A percentile compares a stretch with the other conserved stretches of the same genome.
Evolutionary conservation across 1,140 invertebrate genomes (phyloP).

Genomic region (Listronotus oregonensis): DNA sequence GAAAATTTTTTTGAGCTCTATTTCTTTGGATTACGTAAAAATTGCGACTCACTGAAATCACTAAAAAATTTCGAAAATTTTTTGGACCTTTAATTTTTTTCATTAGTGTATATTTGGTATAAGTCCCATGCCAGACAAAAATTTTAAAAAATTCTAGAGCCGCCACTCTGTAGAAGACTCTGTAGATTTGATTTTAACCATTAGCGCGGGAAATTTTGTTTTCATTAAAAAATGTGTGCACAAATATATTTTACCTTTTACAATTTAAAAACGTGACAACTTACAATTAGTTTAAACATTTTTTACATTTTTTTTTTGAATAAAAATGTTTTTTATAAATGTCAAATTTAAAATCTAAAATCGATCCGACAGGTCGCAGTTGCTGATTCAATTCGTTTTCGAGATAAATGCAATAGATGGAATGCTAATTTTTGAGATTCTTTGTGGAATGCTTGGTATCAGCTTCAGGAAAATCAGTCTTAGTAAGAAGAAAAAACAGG

Average conservation of each 20-base stretch:
- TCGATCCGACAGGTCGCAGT: background rate
- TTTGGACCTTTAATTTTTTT: too few species aligned
- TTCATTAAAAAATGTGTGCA: conserved; percentile 5
- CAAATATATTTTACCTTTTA: conserved; percentile 9
- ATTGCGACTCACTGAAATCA: too few species aligned
- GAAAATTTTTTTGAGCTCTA: too few species aligned
- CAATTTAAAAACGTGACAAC: conserved; percentile 6
- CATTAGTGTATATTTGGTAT: too few species aligned
- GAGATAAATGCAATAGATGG: background rate
- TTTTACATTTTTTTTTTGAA: background rate
- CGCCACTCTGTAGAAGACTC: background rate
- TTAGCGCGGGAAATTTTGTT: background rate
- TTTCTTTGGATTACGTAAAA: too few species aligned
- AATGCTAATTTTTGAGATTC: background rate
- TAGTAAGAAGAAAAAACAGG: too few species aligned
- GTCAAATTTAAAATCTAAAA: background rate
- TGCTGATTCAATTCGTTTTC: background rate
- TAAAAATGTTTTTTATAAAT: background rate
- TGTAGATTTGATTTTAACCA: background rate
- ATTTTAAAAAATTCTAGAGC: too few species aligned
- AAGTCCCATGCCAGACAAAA: too few species aligned
- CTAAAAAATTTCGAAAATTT: too few species aligned
- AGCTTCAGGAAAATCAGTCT: too few species aligned
- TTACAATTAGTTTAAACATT: too few species aligned
- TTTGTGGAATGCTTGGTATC: background rate